phyloP scores from a whole-genome alignment of 2,113 vertebrate species.

The Phyllostomus discolor region DNA sequence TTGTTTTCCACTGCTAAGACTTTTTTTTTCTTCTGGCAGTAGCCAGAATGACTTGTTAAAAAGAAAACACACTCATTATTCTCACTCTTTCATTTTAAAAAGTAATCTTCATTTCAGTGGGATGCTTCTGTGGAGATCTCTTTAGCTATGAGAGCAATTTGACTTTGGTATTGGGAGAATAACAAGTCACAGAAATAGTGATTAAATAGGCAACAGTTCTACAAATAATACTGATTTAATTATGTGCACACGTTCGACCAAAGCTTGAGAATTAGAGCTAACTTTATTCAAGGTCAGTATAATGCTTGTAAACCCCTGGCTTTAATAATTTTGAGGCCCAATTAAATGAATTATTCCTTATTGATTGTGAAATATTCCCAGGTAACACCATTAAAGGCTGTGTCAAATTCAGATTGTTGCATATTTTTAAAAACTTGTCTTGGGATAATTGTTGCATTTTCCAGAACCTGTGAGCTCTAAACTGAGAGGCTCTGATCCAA shows the following conservation, averaged over 20 bases:
- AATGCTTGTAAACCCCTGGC: neutral
- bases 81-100: slow-evolving; percentile 41
- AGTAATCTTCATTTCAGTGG: slow-evolving; percentile 39
- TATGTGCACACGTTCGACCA: slow-evolving; percentile 36
- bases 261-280: slow-evolving; percentile 37
- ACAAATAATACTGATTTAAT: slow-evolving; percentile 42
- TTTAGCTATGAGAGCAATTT: slow-evolving; percentile 34
- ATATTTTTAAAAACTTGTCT: slow-evolving; percentile 26
- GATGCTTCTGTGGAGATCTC: slow-evolving; percentile 39
- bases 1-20: slow-evolving; percentile 25
- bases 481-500: neutral
- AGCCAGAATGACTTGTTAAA: slow-evolving; percentile 39
- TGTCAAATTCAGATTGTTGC: slow-evolving; percentile 29
- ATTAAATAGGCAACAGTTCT: slow-evolving; percentile 46
- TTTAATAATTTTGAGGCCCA: slow-evolving; percentile 45
- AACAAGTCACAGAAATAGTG: slow-evolving; percentile 37
- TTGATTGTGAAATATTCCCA: slow-evolving; percentile 29
- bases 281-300: slow-evolving; percentile 36
- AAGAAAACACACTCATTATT: slow-evolving; percentile 43
- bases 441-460: slow-evolving; percentile 1
- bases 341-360: slow-evolving; percentile 33
- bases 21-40: slow-evolving; percentile 20
- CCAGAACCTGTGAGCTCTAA: slow-evolving; percentile 12
- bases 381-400: slow-evolving; percentile 3
- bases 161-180: slow-evolving; percentile 36